phyloP scores from a whole-genome alignment of 2,797 vertebrate species.

The Semaprochilodus insignis region DNA sequence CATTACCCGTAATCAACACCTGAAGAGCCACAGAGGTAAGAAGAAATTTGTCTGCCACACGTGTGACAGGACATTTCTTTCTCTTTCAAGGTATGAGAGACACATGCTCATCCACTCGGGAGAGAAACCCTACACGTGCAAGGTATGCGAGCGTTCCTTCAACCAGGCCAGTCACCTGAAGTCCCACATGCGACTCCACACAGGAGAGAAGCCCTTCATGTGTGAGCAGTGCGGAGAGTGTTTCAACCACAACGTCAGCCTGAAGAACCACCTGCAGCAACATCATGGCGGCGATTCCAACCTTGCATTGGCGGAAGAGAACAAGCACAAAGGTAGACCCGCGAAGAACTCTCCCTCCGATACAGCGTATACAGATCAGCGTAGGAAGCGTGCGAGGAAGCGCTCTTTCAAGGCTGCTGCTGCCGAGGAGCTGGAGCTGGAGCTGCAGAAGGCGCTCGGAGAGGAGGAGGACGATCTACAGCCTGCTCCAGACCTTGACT shows the following conservation, averaged over 20 bases:
- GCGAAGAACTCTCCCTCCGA: not conserved
- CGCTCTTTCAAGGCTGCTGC: no score
- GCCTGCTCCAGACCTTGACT: not conserved
- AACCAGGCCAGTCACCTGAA: slow-evolving; percentile 46
- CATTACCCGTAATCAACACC: slow-evolving; percentile 19
- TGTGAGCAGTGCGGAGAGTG: slow-evolving; percentile 48
- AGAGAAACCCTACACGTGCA: slow-evolving; percentile 41
- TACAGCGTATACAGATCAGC: not conserved
- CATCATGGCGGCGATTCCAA: not conserved
- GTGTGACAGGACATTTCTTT: slow-evolving; percentile 20
- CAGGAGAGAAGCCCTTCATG: slow-evolving; percentile 49
- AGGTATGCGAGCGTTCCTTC: slow-evolving; percentile 37
- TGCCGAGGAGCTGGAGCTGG: not conserved
- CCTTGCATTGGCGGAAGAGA: not conserved
- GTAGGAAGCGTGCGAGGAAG: slow-evolving; percentile 1
- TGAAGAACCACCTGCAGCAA: slow-evolving; percentile 43
- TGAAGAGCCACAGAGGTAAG: slow-evolving; percentile 28
- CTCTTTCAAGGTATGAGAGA: not conserved
- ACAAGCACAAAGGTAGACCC: not conserved
- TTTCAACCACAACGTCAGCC: slow-evolving; percentile 54
- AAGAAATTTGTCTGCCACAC: slow-evolving; percentile 32
- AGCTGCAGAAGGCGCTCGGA: not conserved
- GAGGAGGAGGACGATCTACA: not conserved
- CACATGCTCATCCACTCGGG: slow-evolving; percentile 41
- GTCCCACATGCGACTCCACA: slow-evolving; percentile 50